These are phyloP conservation scores for Gadopsis bispinosus DNA, from an alignment of 2,797 vertebrate genomes.

Conservation along the genomic window DNA sequence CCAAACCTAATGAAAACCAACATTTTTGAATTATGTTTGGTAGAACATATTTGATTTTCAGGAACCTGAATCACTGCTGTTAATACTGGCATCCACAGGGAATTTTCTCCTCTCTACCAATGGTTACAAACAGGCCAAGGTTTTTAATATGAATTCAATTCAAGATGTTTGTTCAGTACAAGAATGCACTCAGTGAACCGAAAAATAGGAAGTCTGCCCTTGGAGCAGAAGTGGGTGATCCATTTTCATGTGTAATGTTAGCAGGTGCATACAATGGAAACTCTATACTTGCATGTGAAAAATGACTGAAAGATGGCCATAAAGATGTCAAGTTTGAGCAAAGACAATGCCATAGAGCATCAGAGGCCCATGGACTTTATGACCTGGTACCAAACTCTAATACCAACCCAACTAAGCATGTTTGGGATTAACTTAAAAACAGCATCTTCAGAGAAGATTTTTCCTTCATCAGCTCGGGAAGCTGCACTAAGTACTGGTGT, in stretches of 20 bases:
- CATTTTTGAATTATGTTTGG: background rate
- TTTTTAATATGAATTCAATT: background rate
- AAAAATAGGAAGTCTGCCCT: background rate
- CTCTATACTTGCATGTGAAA: background rate
- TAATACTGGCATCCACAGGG: background rate
- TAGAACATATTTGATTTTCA: slow-evolving; percentile 5
- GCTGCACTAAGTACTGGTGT: background rate
- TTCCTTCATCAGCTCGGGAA: background rate
- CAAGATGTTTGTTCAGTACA: background rate
- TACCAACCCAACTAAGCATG: background rate
- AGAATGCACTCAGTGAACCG: background rate
- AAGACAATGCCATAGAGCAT: background rate
- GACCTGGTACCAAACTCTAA: slow-evolving; percentile 12
- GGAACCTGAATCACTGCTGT: background rate
- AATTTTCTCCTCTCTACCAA: background rate
- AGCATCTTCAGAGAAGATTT: background rate
- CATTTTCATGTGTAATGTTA: background rate
- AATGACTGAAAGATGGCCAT: background rate
- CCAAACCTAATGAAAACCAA: background rate
- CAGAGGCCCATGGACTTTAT: background rate
- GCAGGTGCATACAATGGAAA: too few species aligned
- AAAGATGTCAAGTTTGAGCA: background rate
- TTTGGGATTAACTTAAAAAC: background rate
- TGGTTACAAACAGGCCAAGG: background rate
- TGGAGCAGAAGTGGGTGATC: background rate